Base-by-base conservation (phyloP, 2,888 invertebrate genomes). In the Drosophila acutilabella region DNA sequence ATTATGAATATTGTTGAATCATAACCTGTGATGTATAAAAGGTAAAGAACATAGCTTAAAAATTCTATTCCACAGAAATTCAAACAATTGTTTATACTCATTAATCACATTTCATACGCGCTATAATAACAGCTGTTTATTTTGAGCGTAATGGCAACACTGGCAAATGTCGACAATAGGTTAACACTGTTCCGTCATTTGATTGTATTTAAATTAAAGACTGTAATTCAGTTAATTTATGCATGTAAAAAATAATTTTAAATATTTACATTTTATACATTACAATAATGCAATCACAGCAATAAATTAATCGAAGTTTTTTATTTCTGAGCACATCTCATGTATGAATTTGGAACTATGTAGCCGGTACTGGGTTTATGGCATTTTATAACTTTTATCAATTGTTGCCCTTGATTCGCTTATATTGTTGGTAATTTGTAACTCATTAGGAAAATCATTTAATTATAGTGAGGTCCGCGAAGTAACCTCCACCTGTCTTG, bases 401-500 rank as follows among this genome's bases (percentile, higher is more conserved):
- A 6, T 13, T 20, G n/a, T 36, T 40, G 7, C 5, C 20, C 2
- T n/a, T 23, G 3, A 13, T 41, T 52, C 0, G 6, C 10, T 42
- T 5, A 41, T 30, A 8, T 30, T 30, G 16, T 41, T 53, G 30
- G 18, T 51, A 52, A 59, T 54, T 16, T 30, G 57, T 48, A 59
- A 58, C 40, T 58, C 42, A 52, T 30, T 26, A 38, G 14, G 20
- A 5, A 47, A 56, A 67, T 57, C 47, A 51, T 54, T 42, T 65
- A 44, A 33, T 69, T 45, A 42, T 47, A 30, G 42, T 42, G 48
- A 48, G 20, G 45, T 30, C 66, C 38, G 56, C 58, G 42, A 52
- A 45, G 18, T 56, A 72, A 71, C 67, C 67, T 76, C 66, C 54
- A 73, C 73, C 36, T 36, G 54, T 45, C 56, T 52, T 48, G 36